Evolutionary conservation across 2,113 vertebrate species (phyloP).

Genomic region (Melanerpes aurifrons): DNA sequence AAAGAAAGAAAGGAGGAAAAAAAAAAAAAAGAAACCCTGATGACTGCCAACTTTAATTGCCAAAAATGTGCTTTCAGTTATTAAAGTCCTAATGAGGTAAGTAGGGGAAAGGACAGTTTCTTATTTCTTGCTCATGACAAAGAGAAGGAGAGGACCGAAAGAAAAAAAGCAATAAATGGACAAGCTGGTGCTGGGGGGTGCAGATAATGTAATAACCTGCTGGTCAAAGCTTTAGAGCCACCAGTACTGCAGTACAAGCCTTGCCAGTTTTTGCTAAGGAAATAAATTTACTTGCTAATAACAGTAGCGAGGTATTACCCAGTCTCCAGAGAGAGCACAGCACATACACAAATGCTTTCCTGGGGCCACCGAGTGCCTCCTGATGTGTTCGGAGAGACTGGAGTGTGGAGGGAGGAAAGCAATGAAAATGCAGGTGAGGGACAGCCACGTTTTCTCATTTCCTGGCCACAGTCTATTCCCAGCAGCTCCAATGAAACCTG

Average conservation of each 20-base stretch:
- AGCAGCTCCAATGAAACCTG: background rate
- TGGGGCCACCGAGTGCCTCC: background rate
- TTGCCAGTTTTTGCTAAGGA: background rate
- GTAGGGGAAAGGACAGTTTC: constrained; percentile 66
- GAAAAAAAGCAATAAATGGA: constrained; percentile 24
- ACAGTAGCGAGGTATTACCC: background rate
- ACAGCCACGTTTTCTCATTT: background rate
- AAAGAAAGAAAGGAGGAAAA: background rate
- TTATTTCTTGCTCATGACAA: constrained; percentile 49
- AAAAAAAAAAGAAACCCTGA: background rate
- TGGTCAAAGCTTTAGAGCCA: background rate
- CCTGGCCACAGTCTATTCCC: constrained; percentile 19
- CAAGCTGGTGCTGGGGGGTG: background rate
- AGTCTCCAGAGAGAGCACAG: background rate
- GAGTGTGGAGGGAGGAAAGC: background rate
- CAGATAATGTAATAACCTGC: background rate
- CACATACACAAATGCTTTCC: background rate
- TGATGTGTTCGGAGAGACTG: background rate
- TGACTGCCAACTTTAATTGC: constrained; percentile 54
- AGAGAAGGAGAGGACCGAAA: background rate
- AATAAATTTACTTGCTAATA: constrained; percentile 3
- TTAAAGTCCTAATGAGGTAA: constrained; percentile 71
- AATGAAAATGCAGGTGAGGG: constrained; percentile 26
- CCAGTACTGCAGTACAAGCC: background rate
- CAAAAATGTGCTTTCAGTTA: constrained; percentile 65